phyloP scores from a whole-genome alignment of 2,797 vertebrate genomes.

The Calcarius lapponicus region DNA sequence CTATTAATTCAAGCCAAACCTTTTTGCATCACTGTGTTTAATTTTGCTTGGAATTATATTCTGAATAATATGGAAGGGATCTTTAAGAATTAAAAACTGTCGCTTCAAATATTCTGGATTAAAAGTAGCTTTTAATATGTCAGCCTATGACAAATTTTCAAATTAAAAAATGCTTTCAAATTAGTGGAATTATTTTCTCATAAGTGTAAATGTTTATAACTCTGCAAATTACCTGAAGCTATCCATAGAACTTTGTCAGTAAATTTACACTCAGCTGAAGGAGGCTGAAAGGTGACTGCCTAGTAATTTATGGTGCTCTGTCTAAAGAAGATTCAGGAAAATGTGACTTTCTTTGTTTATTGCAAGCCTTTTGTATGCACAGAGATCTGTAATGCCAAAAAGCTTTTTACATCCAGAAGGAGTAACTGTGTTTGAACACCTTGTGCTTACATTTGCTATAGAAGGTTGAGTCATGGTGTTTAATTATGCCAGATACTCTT shows the following conservation, averaged over 20 bases:
- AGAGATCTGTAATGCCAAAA: not conserved
- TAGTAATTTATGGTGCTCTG: not conserved
- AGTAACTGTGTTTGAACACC: not conserved
- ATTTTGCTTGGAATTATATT: not conserved
- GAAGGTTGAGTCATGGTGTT: not conserved
- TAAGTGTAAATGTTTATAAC: not conserved
- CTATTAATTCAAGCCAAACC: not conserved
- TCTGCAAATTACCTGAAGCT: not conserved
- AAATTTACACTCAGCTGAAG: rapidly evolving
- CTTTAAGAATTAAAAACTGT: not conserved
- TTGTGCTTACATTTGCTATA: not conserved
- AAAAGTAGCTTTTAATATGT: not conserved
- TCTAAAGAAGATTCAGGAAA: not conserved
- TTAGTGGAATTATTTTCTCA: not conserved
- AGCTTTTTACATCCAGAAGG: not conserved
- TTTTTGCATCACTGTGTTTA: not conserved
- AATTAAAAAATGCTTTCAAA: not conserved
- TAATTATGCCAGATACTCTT: not conserved
- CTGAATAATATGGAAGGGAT: not conserved
- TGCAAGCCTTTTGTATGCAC: not conserved
- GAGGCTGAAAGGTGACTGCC: not conserved
- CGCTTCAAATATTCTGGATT: not conserved
- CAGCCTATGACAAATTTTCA: not conserved
- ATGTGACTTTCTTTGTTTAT: not conserved
- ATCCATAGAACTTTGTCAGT: not conserved